A percentile compares a stretch with the other conserved stretches of the same genome.
phyloP scores from a whole-genome alignment of 2,797 vertebrate species.

The Hoplostethus mediterraneus region DNA sequence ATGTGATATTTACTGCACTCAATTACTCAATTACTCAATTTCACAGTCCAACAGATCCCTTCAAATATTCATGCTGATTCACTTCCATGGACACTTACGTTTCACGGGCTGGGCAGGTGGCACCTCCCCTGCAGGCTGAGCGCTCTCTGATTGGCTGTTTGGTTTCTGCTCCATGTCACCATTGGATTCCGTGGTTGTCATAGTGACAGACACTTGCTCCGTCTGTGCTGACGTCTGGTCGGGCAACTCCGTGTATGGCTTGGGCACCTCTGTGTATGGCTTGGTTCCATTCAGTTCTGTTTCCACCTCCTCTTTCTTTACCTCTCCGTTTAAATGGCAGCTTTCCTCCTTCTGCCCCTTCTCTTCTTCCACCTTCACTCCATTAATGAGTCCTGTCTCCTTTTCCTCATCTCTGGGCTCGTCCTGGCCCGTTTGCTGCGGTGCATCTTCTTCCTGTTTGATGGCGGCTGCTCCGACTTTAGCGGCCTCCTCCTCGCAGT shows the following conservation, averaged over 20 bases:
- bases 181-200: conserved; percentile 62
- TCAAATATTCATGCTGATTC: conserved; percentile 3
- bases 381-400: conserved; percentile 60
- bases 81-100: conserved; percentile 63
- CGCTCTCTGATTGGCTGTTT: conserved; percentile 66
- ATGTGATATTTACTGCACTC: background rate
- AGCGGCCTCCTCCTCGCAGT: conserved; percentile 51
- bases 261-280: conserved; percentile 70
- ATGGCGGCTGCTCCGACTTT: conserved; percentile 17
- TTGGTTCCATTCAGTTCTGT: conserved; percentile 64
- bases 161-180: conserved; percentile 63
- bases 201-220: conserved; percentile 63
- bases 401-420: conserved; percentile 43
- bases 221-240: conserved; percentile 49
- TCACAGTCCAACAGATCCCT: conserved; percentile 1
- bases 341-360: conserved; percentile 21
- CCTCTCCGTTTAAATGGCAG: conserved; percentile 60
- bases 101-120: conserved; percentile 71
- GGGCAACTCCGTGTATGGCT: conserved; percentile 70
- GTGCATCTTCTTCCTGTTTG: conserved; percentile 57
- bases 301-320: conserved; percentile 68
- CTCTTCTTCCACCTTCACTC: conserved; percentile 56
- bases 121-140: conserved; percentile 59
- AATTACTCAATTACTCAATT: background rate
- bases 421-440: conserved; percentile 47